phyloP scores from a whole-genome alignment of 2,888 invertebrate species.

The Phyto melanocephala region DNA sequence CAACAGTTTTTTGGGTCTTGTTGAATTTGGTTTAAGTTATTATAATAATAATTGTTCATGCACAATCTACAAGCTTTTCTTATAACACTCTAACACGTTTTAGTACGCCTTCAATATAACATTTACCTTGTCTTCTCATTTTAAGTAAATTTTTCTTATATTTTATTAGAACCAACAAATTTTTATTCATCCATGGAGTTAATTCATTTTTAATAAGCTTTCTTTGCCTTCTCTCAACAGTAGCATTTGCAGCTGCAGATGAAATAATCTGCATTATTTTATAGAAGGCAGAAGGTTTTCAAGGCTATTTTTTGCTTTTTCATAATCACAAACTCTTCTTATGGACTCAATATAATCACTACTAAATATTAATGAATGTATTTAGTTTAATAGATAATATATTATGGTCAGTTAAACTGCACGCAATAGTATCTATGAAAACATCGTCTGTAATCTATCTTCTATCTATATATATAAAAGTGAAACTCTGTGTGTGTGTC shows the following conservation, averaged over 20 bases:
- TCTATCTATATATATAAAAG: no score
- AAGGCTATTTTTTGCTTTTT: neutral
- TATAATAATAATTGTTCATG: no score
- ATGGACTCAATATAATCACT: neutral
- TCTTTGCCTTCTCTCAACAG: neutral
- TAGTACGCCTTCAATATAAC: no score
- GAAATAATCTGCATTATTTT: neutral
- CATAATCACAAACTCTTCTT: neutral
- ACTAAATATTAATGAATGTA: neutral
- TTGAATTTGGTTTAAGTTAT: neutral
- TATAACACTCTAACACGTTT: neutral
- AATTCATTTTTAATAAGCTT: no score
- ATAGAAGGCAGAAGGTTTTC: neutral
- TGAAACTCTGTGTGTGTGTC: no score
- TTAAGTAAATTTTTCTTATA: no score
- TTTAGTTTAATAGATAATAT: neutral
- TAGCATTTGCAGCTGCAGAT: neutral
- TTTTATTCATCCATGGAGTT: no score
- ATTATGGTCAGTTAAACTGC: neutral
- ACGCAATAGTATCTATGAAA: neutral
- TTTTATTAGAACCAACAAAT: no score
- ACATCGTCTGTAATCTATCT: no score
- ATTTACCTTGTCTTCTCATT: no score
- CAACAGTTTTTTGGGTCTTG: no score
- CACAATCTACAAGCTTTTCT: no score